Conservation (phyloP, 2,888 invertebrate genomes). For the Deilephila porcellus region DNA sequence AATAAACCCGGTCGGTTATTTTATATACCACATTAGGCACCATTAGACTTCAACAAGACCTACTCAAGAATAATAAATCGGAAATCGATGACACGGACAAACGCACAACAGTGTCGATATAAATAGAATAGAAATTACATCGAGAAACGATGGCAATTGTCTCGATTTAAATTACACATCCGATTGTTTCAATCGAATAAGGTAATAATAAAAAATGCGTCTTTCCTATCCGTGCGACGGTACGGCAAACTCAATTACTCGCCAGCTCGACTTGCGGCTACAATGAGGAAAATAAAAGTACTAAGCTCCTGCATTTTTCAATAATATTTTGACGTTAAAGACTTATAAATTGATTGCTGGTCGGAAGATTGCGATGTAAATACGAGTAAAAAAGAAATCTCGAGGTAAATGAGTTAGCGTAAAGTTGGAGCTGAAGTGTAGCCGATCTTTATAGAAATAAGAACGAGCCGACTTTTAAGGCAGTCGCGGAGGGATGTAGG, state of each 20-base stretch:
- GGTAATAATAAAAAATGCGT: conserved; percentile 5
- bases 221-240: neutral
- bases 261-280: neutral
- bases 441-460: too few relatives aligned
- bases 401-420: too few relatives aligned
- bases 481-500: too few relatives aligned
- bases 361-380: too few relatives aligned
- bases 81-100: neutral
- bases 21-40: too few relatives aligned
- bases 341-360: neutral
- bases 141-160: neutral
- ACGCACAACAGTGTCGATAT: neutral
- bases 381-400: too few relatives aligned
- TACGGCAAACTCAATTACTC: conserved; percentile 5
- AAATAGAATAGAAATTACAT: neutral
- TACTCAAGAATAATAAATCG: neutral
- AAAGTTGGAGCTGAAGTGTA: too few relatives aligned
- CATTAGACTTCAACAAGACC: too few relatives aligned
- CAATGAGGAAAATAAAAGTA: neutral
- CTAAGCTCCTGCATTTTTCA: neutral
- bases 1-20: too few relatives aligned
- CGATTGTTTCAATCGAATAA: conserved; percentile 1
- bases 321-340: neutral
- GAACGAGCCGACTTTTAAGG: too few relatives aligned
- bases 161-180: conserved; percentile 6